Base-by-base conservation (phyloP, 2,888 invertebrate species). In the Epiblema foenella region DNA sequence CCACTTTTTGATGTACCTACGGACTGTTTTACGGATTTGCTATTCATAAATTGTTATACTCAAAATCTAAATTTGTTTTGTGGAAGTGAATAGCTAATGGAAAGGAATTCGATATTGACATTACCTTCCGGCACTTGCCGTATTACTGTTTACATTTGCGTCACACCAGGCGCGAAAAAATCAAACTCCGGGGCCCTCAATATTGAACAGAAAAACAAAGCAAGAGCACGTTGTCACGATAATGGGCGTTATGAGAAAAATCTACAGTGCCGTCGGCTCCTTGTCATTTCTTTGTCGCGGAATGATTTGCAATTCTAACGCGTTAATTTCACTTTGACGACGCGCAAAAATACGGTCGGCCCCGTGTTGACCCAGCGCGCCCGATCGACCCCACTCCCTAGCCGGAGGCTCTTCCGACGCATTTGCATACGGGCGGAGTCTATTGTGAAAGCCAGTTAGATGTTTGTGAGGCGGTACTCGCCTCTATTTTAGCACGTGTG, bases 321-420 rank as follows among this genome's bases (percentile, higher is more conserved):
- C 90, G 89, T 87, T 93, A 93, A 93, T 93, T 93, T 91, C 84
- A 87, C 92, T 90, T 91, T 92, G 93, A 91, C 89, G 90, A 85
- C 86, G 85, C 89, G 88, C 84, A 90, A 91, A 92, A 92, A 91
- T 90, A 89, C 87, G 85, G 79, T 85, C 81, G 83, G 80, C 77
- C 76, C 82, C 78, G 78, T 83, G 85, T 86, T 87, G 85, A 87
- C 86, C 86, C 81, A 79, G 77, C 76, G 80, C 78, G 76, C 76
- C 24, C 72, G 64, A 59, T 73, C 58, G 62, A 72, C 59, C 73
- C 78, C 75, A 75, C 75, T 70, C 77, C 78, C 76, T 76, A 73
- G 86, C 89, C 84, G 68, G 79, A 80, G 86, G 90, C 88, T 81
- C 79, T 86, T 86, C 84, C 85, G 84, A 77, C 80, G 80, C 83